Conservation (phyloP, 2,888 invertebrate species). For the Macrosiphum euphorbiae region DNA sequence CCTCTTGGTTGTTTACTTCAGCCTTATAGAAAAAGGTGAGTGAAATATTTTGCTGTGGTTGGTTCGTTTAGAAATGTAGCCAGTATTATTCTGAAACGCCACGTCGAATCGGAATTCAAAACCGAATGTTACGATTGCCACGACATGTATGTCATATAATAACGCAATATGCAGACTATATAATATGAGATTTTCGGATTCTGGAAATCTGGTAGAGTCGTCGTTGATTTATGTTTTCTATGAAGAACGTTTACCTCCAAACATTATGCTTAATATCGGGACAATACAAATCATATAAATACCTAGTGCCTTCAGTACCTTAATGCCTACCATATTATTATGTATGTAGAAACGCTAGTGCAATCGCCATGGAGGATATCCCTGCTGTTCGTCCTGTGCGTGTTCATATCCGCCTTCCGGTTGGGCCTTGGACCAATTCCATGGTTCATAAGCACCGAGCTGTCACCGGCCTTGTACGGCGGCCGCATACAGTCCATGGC, state of each 20-base stretch:
- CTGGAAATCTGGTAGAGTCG: neutral
- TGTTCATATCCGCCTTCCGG: constrained; percentile 70
- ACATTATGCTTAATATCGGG: too few species aligned
- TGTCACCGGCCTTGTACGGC: constrained; percentile 66
- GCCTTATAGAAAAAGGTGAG: constrained; percentile 66
- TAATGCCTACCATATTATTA: neutral
- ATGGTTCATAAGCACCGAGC: constrained; percentile 71
- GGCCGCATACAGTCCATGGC: constrained; percentile 68
- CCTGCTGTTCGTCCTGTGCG: constrained; percentile 68
- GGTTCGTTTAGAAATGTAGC: neutral
- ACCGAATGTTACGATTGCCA: neutral
- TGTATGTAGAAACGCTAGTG: neutral
- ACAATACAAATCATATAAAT: neutral
- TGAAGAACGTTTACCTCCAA: neutral
- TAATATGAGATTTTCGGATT: neutral
- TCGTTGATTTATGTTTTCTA: neutral
- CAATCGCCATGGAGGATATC: constrained; percentile 20
- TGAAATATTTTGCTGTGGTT: neutral
- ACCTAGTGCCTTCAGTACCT: neutral
- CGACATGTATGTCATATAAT: neutral
- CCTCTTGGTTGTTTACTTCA: constrained; percentile 69
- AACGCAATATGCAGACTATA: neutral
- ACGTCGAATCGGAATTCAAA: neutral
- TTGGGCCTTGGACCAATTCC: constrained; percentile 71
- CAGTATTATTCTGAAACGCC: neutral